phyloP scores from a whole-genome alignment of 2,888 invertebrate species.

The Coenonympha arcania region DNA sequence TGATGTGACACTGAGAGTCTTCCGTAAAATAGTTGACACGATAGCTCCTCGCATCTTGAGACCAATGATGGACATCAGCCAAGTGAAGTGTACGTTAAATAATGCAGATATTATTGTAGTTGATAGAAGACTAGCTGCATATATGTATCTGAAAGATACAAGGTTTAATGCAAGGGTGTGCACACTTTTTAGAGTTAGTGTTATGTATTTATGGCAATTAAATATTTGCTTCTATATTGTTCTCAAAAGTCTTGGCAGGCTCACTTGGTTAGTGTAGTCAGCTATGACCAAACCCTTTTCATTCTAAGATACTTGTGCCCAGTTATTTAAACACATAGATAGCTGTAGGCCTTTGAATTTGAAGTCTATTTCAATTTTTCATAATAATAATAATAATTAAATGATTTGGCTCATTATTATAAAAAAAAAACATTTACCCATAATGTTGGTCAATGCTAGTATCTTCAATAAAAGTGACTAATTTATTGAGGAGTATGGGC shows the following conservation, averaged over 20 bases:
- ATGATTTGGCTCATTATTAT: not conserved
- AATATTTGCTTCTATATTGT: no score
- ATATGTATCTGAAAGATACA: constrained; percentile 51
- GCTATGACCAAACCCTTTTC: no score
- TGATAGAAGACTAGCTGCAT: constrained; percentile 57
- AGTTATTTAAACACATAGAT: no score
- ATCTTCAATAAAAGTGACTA: constrained; percentile 86
- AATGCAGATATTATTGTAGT: constrained; percentile 77
- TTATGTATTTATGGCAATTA: no score
- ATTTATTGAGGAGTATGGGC: constrained; percentile 87
- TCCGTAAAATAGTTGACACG: constrained; percentile 80
- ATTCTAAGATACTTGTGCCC: no score
- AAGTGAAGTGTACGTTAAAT: constrained; percentile 91
- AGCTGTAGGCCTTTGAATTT: no score
- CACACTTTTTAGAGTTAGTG: no score
- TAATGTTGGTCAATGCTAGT: constrained; percentile 76
- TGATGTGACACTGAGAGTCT: constrained; percentile 64
- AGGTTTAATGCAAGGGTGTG: no score
- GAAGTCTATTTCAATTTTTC: no score
- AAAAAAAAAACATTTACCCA: constrained; percentile 71
- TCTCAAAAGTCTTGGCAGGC: no score
- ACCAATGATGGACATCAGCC: constrained; percentile 86
- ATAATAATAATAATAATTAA: no score
- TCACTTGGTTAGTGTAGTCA: no score
- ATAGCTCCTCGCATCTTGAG: constrained; percentile 91